These are phyloP conservation scores for Calliopsis andreniformis DNA, from an alignment of 1,140 invertebrate genomes.

Conservation along the genomic window DNA sequence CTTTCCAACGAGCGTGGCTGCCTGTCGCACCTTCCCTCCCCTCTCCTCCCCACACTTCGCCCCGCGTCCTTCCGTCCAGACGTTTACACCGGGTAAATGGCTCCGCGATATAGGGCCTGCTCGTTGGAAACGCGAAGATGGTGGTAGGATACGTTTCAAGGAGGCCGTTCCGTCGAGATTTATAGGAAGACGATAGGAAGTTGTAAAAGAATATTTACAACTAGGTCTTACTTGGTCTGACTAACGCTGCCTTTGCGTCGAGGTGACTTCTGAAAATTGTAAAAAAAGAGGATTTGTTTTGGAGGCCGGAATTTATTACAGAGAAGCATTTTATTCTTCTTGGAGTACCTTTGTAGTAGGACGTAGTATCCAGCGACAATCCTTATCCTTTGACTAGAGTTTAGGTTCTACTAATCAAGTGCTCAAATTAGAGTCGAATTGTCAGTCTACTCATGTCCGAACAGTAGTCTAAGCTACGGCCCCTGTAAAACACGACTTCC, in stretches of 20 bases:
- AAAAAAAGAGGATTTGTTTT: not conserved
- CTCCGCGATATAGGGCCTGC: constrained; percentile 42
- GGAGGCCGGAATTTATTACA: too few species aligned
- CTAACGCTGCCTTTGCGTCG: not conserved
- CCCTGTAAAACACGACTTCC: constrained; percentile 60
- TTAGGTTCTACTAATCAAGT: too few species aligned
- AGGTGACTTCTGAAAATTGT: not conserved
- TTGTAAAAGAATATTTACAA: constrained; percentile 51
- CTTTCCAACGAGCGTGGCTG: constrained; percentile 39
- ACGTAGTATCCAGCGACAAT: too few species aligned
- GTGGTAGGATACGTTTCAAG: constrained; percentile 46
- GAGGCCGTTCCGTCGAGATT: constrained; percentile 32
- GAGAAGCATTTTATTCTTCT: too few species aligned
- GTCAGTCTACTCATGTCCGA: constrained; percentile 28
- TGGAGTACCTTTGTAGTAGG: too few species aligned
- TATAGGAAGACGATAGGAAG: constrained; percentile 44
- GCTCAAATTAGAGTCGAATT: constrained; percentile 25
- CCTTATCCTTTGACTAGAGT: too few species aligned
- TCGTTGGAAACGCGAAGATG: constrained; percentile 37
- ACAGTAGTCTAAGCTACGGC: constrained; percentile 27
- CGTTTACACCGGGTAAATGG: constrained; percentile 60
- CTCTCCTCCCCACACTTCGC: not conserved
- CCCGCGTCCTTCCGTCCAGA: constrained; percentile 10
- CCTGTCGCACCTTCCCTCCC: constrained; percentile 37
- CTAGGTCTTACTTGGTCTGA: not conserved